Percentiles rank a stretch among this genome's conserved stretches.
Conservation (phyloP, 2,797 vertebrate genomes). For the Sebastes minor region DNA sequence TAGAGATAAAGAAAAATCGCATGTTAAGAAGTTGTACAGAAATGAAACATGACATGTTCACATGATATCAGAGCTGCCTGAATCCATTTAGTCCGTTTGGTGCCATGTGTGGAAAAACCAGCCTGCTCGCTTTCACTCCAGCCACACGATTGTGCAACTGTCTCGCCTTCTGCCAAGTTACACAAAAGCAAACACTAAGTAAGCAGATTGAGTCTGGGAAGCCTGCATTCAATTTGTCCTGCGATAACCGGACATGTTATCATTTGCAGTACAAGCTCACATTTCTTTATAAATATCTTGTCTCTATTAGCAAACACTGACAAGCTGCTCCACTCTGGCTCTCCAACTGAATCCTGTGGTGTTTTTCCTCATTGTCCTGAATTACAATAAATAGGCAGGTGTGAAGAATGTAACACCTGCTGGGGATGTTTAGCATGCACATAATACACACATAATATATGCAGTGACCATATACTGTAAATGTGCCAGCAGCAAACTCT, state of each 20-base stretch:
- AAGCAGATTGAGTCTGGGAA: conserved; percentile 56
- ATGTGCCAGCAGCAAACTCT: neutral
- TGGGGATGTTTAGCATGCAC: conserved; percentile 1
- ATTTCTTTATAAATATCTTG: conserved; percentile 39
- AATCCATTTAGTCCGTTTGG: conserved; percentile 16
- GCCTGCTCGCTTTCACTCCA: conserved; percentile 31
- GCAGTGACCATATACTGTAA: neutral
- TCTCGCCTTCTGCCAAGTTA: conserved; percentile 58
- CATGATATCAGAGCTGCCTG: conserved; percentile 25
- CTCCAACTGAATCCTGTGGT: neutral
- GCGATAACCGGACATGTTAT: conserved; percentile 50
- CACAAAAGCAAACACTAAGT: conserved; percentile 61
- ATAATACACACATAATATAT: neutral
- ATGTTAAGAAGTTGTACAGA: conserved; percentile 28
- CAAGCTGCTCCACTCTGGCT: conserved; percentile 16
- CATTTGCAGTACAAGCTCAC: conserved; percentile 33
- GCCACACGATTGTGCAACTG: conserved; percentile 28
- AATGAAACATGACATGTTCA: conserved; percentile 31
- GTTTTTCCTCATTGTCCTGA: conserved; percentile 29
- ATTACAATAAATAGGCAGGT: conserved; percentile 30
- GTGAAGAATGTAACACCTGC: conserved; percentile 30
- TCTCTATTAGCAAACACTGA: conserved; percentile 50
- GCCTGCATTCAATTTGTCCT: conserved; percentile 43
- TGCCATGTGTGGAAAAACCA: conserved; percentile 19
- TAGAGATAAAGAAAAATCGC: conserved; percentile 15